Evolutionary conservation across 2,797 vertebrate genomes (phyloP).

Genomic region (Sebastes iracundus): DNA sequence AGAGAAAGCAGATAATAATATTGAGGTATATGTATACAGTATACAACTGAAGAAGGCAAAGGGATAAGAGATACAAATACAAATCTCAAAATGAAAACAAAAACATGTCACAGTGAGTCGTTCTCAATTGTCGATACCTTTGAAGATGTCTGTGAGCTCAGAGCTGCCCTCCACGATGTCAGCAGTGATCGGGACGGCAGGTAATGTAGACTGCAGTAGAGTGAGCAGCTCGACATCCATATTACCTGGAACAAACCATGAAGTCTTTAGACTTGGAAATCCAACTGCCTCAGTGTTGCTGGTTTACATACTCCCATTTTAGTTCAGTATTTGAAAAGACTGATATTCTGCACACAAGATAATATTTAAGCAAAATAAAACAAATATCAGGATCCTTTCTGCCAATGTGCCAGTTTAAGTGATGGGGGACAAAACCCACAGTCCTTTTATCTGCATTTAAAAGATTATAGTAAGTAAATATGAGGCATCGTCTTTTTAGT

Average conservation of each 20-base stretch:
- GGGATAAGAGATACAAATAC: not conserved
- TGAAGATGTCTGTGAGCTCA: constrained; percentile 62
- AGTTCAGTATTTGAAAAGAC: too few species aligned
- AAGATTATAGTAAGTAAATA: too few species aligned
- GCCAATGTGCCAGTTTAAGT: too few species aligned
- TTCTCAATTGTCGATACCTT: constrained; percentile 52
- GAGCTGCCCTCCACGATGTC: constrained; percentile 75
- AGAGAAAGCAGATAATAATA: not conserved
- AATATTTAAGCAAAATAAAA: too few species aligned
- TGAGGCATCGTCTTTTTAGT: too few species aligned
- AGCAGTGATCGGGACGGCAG: constrained; percentile 50
- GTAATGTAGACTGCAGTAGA: constrained; percentile 60
- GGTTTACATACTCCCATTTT: too few species aligned
- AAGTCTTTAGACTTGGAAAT: not conserved
- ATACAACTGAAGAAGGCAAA: not conserved
- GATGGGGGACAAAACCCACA: too few species aligned
- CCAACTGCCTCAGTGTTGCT: not conserved
- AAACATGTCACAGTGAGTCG: not conserved
- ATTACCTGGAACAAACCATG: constrained; percentile 58
- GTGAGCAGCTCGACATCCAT: constrained; percentile 69
- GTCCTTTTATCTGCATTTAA: too few species aligned
- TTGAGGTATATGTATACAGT: not conserved
- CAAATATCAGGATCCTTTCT: too few species aligned
- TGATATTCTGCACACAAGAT: too few species aligned
- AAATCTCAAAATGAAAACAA: not conserved